Percentiles rank a stretch among this genome's conserved stretches.
phyloP scores from a whole-genome alignment of 1,140 invertebrate genomes.

The Drosophila suzukii region DNA sequence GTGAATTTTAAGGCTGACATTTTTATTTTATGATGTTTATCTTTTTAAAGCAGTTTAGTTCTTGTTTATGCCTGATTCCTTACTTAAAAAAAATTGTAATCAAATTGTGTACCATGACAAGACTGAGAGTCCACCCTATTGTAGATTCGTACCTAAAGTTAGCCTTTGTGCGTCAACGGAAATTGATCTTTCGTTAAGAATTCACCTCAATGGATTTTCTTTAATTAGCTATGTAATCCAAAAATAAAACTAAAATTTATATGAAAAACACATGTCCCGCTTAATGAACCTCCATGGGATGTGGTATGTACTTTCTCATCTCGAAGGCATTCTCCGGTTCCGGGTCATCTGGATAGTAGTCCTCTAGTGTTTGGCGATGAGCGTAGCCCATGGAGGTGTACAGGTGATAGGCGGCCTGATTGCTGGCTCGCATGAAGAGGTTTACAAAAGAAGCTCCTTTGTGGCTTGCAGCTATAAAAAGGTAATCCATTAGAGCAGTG shows the following conservation, averaged over 20 bases:
- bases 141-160: conserved; percentile 27
- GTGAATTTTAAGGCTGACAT: background rate
- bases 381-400: conserved; percentile 54
- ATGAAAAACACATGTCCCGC: conserved; percentile 17
- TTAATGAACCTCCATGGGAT: conserved; percentile 15
- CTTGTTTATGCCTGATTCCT: too few species aligned
- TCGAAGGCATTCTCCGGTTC: conserved; percentile 60
- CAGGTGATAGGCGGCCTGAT: conserved; percentile 31
- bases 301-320: conserved; percentile 43
- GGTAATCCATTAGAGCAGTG: conserved; percentile 46
- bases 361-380: conserved; percentile 11
- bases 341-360: conserved; percentile 63
- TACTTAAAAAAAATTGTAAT: background rate
- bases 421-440: conserved; percentile 51
- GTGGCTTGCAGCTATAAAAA: conserved; percentile 4
- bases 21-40: too few species aligned
- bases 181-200: conserved; percentile 49
- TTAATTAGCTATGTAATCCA: conserved; percentile 53
- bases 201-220: conserved; percentile 57
- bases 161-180: conserved; percentile 73
- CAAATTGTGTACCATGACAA: background rate
- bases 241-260: conserved; percentile 29
- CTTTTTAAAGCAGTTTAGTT: background rate
- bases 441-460: conserved; percentile 41
- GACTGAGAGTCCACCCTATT: background rate